phyloP scores from a whole-genome alignment of 1,140 invertebrate genomes.

The Drosophila ironensis region DNA sequence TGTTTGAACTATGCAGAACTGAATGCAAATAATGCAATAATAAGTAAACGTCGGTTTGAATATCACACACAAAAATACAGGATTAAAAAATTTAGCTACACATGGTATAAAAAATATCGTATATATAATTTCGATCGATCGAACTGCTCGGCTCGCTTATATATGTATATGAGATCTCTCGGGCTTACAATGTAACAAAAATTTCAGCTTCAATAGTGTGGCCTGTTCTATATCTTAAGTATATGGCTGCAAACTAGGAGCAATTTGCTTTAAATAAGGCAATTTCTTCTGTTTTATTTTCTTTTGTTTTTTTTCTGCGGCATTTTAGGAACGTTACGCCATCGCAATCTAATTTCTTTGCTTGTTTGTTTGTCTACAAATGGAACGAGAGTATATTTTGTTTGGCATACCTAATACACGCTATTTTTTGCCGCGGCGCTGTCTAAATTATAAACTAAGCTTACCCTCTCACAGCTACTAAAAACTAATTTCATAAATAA shows the following conservation, averaged over 20 bases:
- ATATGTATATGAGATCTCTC: not conserved
- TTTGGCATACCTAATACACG: slow-evolving; percentile 35
- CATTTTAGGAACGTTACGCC: slow-evolving; percentile 68
- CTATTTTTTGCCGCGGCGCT: slow-evolving; percentile 55
- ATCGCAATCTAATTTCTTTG: slow-evolving; percentile 56
- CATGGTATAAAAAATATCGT: slow-evolving; percentile 4
- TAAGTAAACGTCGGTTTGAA: slow-evolving; percentile 26
- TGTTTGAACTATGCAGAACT: slow-evolving; percentile 64
- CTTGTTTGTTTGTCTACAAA: slow-evolving; percentile 42
- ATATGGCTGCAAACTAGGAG: slow-evolving; percentile 73
- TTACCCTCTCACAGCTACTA: slow-evolving; percentile 53
- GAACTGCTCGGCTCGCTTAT: slow-evolving; percentile 38
- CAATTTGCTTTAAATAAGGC: slow-evolving; percentile 73
- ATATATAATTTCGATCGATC: slow-evolving; percentile 8
- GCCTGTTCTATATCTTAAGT: slow-evolving; percentile 38
- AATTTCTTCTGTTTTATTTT: slow-evolving; percentile 43
- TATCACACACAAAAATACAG: slow-evolving; percentile 20
- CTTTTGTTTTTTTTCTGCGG: slow-evolving; percentile 21
- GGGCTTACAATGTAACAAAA: slow-evolving; percentile 47
- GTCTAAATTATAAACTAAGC: slow-evolving; percentile 76
- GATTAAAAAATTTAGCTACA: slow-evolving; percentile 5
- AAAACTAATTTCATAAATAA: slow-evolving; percentile 77
- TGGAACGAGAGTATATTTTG: slow-evolving; percentile 52
- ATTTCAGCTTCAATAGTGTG: slow-evolving; percentile 8
- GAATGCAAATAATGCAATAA: slow-evolving; percentile 63